Base-by-base conservation (phyloP, 2,797 vertebrate species). In the Glyptemys insculpta region DNA sequence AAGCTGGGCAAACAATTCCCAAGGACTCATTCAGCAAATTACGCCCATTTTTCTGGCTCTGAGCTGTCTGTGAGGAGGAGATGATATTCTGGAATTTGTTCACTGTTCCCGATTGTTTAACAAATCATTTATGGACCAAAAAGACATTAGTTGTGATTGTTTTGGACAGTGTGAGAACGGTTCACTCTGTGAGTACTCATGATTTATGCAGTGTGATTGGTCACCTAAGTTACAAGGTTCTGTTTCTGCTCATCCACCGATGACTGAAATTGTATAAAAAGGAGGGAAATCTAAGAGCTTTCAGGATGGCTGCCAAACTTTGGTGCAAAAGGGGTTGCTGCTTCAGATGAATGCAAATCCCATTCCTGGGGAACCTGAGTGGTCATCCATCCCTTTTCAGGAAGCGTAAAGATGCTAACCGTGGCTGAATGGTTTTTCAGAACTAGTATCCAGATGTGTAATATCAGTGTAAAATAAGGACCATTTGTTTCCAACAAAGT, bases 371-470 rank as follows among this genome's bases (percentile, higher is more conserved):
- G 57, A n/a, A 25, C 53, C 90, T 10, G 8, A 57, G 78, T 19
- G 19, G 44, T 1, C 78, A 29, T 49, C 29, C 8, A 0, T 3
- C 44, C 23, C 5, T 7, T 47, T 7, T 8, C 47, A 12, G 0
- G 1, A n/a, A 3, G 0, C 0, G 0, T 34, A 15, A 6, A 7
- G 21, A 1, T 34, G 14, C 76, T 4, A 2, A 3, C 31, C 2
- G 0, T 3, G 8, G 2, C 5, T 21, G 2, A 0, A 5, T 37
- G 31, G 41, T 49, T 11, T 53, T 59, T 52, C 59, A 52, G 79
- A 54, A 2, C 1, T 0, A 34, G 59, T 53, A 34, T 21, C 65
- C 34, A 2, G 16, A n/a, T 37, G 65, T 37, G n/a, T 68, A 37
- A 37, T 21, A 37, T 5, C 19, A 5, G 18, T 68, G 5, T n/a